Evolutionary conservation across 2,797 vertebrate species (phyloP).

Genomic region (Arnoldichthys spilopterus): DNA sequence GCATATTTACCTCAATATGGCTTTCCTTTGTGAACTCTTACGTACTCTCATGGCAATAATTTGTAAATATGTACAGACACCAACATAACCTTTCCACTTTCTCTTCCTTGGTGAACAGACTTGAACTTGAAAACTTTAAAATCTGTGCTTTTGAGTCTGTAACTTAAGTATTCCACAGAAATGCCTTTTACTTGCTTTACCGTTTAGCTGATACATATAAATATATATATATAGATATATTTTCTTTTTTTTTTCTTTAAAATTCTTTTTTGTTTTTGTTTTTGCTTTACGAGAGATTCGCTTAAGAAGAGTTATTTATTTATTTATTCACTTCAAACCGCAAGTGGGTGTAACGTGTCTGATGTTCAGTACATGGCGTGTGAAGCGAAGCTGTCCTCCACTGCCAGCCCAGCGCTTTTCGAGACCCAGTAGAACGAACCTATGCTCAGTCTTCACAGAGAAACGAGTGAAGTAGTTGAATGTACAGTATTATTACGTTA

Average conservation of each 20-base stretch:
- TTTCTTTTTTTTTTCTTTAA: slow-evolving; percentile 23
- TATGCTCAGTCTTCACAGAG: slow-evolving; percentile 21
- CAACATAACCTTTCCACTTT: slow-evolving; percentile 34
- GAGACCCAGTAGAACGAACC: neutral
- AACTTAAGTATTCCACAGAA: slow-evolving; percentile 57
- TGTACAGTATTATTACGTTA: slow-evolving; percentile 61
- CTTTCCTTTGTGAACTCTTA: slow-evolving; percentile 71
- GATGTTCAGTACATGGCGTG: slow-evolving; percentile 27
- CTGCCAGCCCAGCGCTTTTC: neutral
- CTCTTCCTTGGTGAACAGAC: slow-evolving; percentile 56
- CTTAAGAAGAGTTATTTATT: slow-evolving; percentile 60
- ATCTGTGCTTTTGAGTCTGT: slow-evolving; percentile 54
- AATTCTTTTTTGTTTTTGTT: slow-evolving; percentile 20
- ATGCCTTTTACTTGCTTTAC: slow-evolving; percentile 56
- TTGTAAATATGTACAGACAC: slow-evolving; percentile 81
- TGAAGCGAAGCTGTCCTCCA: slow-evolving; percentile 18
- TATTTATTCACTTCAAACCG: slow-evolving; percentile 63
- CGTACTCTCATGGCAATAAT: slow-evolving; percentile 85
- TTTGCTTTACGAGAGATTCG: slow-evolving; percentile 54
- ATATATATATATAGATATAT: slow-evolving; percentile 23
- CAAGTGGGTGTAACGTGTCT: slow-evolving; percentile 48
- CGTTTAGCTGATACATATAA: slow-evolving; percentile 30
- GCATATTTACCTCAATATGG: slow-evolving; percentile 45
- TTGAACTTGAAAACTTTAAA: slow-evolving; percentile 51
- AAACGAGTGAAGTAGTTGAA: slow-evolving; percentile 52